Base-by-base conservation (phyloP, 2,797 vertebrate genomes). In the Sebastes flavidus region DNA sequence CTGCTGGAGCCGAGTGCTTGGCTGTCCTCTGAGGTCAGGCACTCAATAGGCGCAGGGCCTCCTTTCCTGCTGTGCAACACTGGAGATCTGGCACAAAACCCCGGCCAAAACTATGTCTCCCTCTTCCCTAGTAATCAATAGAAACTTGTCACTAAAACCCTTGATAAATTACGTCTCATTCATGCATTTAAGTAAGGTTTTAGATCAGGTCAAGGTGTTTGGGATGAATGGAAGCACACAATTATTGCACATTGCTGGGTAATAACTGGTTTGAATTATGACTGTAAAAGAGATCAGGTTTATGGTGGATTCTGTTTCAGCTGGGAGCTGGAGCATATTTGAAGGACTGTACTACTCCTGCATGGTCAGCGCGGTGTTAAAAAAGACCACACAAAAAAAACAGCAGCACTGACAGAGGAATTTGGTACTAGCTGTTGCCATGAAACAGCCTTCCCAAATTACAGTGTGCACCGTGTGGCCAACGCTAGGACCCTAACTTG, bases 1-100 rank as follows among this genome's bases (percentile, higher is more conserved):
- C 83, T 85, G 81, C 74, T 69, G 62, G 80, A 86, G 80, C 76
- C 1, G 56, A 88, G 79, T 67, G 66, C 88, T 86, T 61, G 73
- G 75, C 88, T 82, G 76, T 89, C 81, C 89, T 88, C 70, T 9
- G 76, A 89, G 91, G 92, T 94, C 92, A 91, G 80, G 36, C 70
- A 62, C 90, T 84, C 83, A 83, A 79, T 78, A 87, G 88, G 86
- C 66, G n/a, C 71, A 62, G 76, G 89, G 88, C 88, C 88, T 89
- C 80, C 67, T 85, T 82, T 83, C 91, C 86, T 84, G 90, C 90
- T 91, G 92, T 89, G 90, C 82, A 67, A 71, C 89, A 83, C 82
- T 77, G 83, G 91, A 91, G 79, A 87, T 62, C 83, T 92, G 91
- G 82, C 87, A 65, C 83, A 83, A 75, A 86, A 80, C 77, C 13